Base-by-base conservation (phyloP, 2,797 vertebrate species). In the Hoplostethus mediterraneus region DNA sequence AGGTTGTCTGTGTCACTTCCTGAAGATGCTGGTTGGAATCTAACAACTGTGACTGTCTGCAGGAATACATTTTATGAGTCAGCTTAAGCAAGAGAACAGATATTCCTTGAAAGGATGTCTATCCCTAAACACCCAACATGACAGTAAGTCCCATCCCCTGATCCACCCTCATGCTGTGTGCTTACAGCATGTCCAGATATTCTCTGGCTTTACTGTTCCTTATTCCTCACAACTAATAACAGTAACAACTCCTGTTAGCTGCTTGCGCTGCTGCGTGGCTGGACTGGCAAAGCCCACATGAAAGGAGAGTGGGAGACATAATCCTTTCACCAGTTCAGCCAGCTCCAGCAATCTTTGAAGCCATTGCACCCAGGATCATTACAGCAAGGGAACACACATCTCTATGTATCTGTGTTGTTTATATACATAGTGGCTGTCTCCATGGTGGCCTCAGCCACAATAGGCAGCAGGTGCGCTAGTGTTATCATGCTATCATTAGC, bases 211-310 rank as follows among this genome's bases (percentile, higher is more conserved):
- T 88, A 74, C 77, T 73, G 55, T 83, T 77, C 62, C 81, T 73
- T 78, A 71, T 86, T 94, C 89, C 80, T 83, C 77, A 87, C 79
- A 80, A 83, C 88, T 94, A 94, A 94, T 94, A 94, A 92, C 92
- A 85, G 82, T 84, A 87, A 91, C 85, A 84, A 64, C 83, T 89
- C 21, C 72, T 67, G 81, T 89, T 84, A 74, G 84, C 80, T 57
- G 70, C 72, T 79, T 63, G 68, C 30, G 36, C 72, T 74, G 79
- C 83, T 80, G 84, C 67, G 67, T 86, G 80, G 79, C 77, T 76
- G 70, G 78, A 88, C 83, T 81, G 73, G 85, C 82, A 87, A 87
- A 87, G 81, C 81, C 71, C 61, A 86, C 80, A 90, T 90, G 73
- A 90, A 90, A 91, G 80, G 76, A 76, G 73, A 60, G 73, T 84